phyloP scores from a whole-genome alignment of 2,113 vertebrate genomes.

The Marcusenius ussheri region DNA sequence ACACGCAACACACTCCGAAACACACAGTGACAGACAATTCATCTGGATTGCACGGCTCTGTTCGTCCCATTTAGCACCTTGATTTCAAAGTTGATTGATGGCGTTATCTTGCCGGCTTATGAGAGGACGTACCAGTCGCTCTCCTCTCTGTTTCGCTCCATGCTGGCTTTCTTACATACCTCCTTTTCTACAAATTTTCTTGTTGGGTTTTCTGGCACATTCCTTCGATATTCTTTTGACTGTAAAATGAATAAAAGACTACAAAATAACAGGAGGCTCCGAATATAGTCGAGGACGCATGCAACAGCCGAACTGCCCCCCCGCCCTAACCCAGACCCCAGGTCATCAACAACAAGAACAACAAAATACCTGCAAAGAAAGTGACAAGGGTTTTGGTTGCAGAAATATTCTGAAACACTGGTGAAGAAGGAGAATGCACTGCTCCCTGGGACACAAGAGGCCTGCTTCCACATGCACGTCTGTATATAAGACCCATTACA shows the following conservation, averaged over 20 bases:
- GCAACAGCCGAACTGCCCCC: constrained; percentile 65
- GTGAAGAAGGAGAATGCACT: constrained; percentile 56
- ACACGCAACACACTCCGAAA: constrained; percentile 42
- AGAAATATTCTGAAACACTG: constrained; percentile 67
- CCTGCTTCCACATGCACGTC: constrained; percentile 70
- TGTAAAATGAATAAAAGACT: constrained; percentile 99
- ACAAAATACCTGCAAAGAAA: constrained; percentile 59
- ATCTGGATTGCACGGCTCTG: constrained; percentile 49
- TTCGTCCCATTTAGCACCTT: constrained; percentile 55
- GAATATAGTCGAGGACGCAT: constrained; percentile 78
- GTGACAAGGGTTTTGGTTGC: constrained; percentile 55
- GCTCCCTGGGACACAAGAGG: constrained; percentile 66
- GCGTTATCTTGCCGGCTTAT: constrained; percentile 47
- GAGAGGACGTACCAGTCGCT: constrained; percentile 55
- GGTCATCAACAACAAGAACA: constrained; percentile 55
- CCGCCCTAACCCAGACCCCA: constrained; percentile 35
- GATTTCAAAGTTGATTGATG: constrained; percentile 53
- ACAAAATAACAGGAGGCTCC: constrained; percentile 99
- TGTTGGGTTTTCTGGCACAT: constrained; percentile 99
- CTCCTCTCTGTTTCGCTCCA: constrained; percentile 48
- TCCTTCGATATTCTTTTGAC: constrained; percentile 99
- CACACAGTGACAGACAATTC: constrained; percentile 31
- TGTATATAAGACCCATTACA: constrained; percentile 72
- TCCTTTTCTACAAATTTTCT: constrained; percentile 99
- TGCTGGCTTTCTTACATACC: constrained; percentile 89